phyloP scores from a whole-genome alignment of 2,888 invertebrate genomes.

The Oligia fasciuncula region DNA sequence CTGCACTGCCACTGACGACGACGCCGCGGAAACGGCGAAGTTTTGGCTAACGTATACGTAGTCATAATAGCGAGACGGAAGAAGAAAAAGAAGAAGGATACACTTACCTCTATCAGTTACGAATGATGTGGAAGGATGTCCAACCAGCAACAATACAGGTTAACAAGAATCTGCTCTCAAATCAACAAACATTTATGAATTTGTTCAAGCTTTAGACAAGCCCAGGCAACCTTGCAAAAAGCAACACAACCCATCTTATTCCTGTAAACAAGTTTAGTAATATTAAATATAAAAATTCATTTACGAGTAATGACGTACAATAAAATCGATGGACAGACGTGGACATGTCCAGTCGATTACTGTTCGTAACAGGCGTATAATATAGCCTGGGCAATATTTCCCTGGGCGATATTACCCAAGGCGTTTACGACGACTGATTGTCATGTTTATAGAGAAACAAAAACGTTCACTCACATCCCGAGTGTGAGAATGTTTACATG shows the following conservation, averaged over 20 bases:
- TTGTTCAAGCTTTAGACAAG: background rate
- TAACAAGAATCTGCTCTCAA: background rate
- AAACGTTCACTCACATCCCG: no score
- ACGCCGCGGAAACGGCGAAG: background rate
- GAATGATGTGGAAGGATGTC: background rate
- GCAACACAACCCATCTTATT: background rate
- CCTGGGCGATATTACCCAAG: slow-evolving; percentile 26
- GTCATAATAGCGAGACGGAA: background rate
- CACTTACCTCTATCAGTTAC: background rate
- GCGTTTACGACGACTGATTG: slow-evolving; percentile 42
- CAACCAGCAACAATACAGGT: background rate
- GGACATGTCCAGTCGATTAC: slow-evolving; percentile 37
- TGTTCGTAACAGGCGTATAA: slow-evolving; percentile 26
- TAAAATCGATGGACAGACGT: slow-evolving; percentile 46
- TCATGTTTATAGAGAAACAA: slow-evolving; percentile 45
- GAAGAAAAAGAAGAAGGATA: no score
- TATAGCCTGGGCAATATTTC: slow-evolving; percentile 26
- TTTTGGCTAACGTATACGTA: background rate
- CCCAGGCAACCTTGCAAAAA: background rate
- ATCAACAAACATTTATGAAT: background rate
- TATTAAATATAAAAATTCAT: slow-evolving; percentile 44
- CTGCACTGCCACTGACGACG: background rate
- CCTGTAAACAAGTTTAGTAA: slow-evolving; percentile 31
- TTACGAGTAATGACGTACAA: slow-evolving; percentile 40
- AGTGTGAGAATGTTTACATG: slow-evolving; percentile 3